Evolutionary conservation across 1,140 invertebrate genomes (phyloP).

Genomic region (Trachymyrmex septentrionalis): DNA sequence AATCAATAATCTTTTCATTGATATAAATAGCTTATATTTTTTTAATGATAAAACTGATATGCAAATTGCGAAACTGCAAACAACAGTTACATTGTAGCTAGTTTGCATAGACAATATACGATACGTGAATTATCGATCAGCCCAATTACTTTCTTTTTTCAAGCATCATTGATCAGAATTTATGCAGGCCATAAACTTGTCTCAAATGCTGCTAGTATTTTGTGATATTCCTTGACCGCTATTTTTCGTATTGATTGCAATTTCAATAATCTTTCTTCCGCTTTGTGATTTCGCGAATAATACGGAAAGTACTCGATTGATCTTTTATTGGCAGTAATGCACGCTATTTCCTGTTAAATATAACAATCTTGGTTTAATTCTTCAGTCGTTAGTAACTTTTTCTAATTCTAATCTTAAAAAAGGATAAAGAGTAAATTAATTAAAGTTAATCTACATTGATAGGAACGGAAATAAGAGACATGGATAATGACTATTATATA

Average conservation of each 20-base stretch:
- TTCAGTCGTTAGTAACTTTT: no score
- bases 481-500: background rate
- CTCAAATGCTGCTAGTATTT: slow-evolving; percentile 8
- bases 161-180: slow-evolving; percentile 15
- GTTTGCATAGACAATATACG: background rate
- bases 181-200: background rate
- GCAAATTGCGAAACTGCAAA: background rate
- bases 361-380: background rate
- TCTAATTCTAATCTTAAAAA: no score
- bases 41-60: background rate
- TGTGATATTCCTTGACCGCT: background rate
- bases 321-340: background rate
- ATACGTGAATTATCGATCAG: background rate
- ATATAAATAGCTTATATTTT: background rate
- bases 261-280: background rate
- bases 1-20: background rate
- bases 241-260: background rate
- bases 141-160: slow-evolving; percentile 30
- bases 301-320: background rate
- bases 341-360: background rate
- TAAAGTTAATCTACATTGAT: no score
- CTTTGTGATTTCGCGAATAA: background rate
- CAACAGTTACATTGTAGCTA: background rate
- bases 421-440: no score
- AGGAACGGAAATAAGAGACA: no score